These are phyloP conservation scores for Aethina tumida DNA, from an alignment of 1,140 invertebrate genomes.

Conservation along the genomic window DNA sequence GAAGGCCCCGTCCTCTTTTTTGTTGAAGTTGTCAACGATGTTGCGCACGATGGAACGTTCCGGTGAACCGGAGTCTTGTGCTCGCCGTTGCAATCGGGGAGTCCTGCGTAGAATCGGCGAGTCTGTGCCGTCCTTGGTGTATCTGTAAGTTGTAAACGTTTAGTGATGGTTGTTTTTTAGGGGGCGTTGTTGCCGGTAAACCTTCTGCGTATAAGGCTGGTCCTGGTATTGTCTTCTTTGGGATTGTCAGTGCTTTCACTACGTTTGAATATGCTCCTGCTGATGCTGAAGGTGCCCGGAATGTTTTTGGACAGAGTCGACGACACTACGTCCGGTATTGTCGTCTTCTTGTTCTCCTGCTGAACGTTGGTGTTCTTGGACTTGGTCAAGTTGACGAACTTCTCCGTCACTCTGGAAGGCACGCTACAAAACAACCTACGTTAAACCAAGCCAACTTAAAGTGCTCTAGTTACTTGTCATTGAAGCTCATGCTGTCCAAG, in stretches of 20 bases:
- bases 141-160: slow-evolving; percentile 11
- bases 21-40: slow-evolving; percentile 32
- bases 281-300: slow-evolving; percentile 13
- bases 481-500: slow-evolving; percentile 23
- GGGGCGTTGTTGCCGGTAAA: not conserved
- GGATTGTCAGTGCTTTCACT: slow-evolving; percentile 6
- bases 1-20: slow-evolving; percentile 23
- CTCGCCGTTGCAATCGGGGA: slow-evolving; percentile 13
- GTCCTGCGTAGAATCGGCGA: slow-evolving; percentile 7
- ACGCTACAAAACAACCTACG: too few relatives aligned
- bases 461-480: too few relatives aligned
- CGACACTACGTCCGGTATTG: slow-evolving; percentile 23
- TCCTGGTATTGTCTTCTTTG: slow-evolving; percentile 2
- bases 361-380: slow-evolving; percentile 7
- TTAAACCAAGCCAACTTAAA: too few relatives aligned
- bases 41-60: slow-evolving; percentile 29
- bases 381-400: slow-evolving; percentile 20
- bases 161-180: slow-evolving; percentile 5
- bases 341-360: slow-evolving; percentile 2
- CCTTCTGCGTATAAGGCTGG: slow-evolving; percentile 5
- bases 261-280: slow-evolving; percentile 19
- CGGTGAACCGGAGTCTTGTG: too few relatives aligned
- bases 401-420: slow-evolving; percentile 26
- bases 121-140: slow-evolving; percentile 14
- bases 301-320: slow-evolving; percentile 17